A percentile compares a stretch with the other conserved stretches of the same genome.
Conservation (phyloP, 92 coral and sea anemone genomes). For the Siderastrea siderea region DNA sequence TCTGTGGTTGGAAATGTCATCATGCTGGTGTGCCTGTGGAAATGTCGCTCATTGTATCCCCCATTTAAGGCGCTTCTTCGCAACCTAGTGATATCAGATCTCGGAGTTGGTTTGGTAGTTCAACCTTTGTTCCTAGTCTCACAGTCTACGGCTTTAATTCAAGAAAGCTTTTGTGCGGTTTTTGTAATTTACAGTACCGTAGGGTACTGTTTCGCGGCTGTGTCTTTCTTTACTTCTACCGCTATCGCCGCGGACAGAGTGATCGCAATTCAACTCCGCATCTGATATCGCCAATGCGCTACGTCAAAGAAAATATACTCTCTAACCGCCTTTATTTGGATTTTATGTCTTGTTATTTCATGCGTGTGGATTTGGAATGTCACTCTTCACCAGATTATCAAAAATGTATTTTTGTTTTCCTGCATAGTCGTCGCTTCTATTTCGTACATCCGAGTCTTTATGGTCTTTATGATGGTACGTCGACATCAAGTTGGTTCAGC, state of each 20-base stretch:
- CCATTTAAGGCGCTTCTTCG: conserved; percentile 14
- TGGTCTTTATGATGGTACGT: neutral
- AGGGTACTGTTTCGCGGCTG: neutral
- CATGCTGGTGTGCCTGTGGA: conserved; percentile 1
- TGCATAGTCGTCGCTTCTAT: neutral
- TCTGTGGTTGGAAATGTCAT: neutral
- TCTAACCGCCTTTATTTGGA: neutral
- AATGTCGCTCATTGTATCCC: conserved; percentile 5
- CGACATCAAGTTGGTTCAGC: neutral
- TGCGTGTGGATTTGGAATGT: conserved; percentile 16
- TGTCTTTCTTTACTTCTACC: neutral
- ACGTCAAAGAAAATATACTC: neutral
- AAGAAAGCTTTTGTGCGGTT: neutral
- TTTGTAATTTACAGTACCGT: neutral
- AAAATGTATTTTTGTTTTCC: neutral
- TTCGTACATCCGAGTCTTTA: conserved; percentile 20
- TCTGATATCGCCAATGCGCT: conserved; percentile 1
- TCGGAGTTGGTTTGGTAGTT: neutral
- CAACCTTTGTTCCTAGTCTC: conserved; percentile 13
- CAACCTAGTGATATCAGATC: neutral
- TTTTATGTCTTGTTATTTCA: neutral
- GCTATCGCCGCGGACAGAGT: conserved; percentile 5
- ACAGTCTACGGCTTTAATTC: neutral
- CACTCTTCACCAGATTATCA: neutral
- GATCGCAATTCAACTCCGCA: neutral